phyloP scores from a whole-genome alignment of 2,797 vertebrate genomes.

The Hippopotamyrus pictus region DNA sequence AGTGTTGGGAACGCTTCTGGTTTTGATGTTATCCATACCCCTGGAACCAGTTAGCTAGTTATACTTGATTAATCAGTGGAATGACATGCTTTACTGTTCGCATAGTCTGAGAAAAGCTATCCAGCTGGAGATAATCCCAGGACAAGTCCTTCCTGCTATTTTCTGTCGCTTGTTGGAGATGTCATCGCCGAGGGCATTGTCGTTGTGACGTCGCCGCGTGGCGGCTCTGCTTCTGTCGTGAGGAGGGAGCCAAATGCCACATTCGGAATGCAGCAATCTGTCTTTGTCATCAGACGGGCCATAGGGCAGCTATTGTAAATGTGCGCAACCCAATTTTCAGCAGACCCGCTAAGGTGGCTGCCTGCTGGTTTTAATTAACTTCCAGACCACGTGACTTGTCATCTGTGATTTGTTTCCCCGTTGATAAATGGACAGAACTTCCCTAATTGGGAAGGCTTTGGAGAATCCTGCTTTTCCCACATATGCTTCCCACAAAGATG shows the following conservation, averaged over 20 bases:
- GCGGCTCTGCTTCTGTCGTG: neutral
- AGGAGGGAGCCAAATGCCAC: neutral
- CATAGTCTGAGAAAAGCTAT: neutral
- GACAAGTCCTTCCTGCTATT: neutral
- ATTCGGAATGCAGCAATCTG: neutral
- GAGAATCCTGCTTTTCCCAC: slow-evolving; percentile 50
- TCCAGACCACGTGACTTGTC: slow-evolving; percentile 65
- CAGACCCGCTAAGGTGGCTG: slow-evolving; percentile 32
- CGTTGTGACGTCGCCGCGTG: neutral
- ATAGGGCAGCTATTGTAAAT: slow-evolving; percentile 1
- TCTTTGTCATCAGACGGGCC: neutral
- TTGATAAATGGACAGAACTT: slow-evolving; percentile 64
- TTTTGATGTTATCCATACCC: neutral
- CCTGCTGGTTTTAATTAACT: slow-evolving; percentile 59
- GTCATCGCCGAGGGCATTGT: neutral
- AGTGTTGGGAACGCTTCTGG: neutral
- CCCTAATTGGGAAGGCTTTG: slow-evolving; percentile 47
- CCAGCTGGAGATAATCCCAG: neutral
- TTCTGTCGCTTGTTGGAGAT: neutral
- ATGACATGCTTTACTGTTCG: neutral
- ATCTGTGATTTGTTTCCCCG: slow-evolving; percentile 67
- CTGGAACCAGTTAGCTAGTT: neutral
- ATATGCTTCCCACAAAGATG: slow-evolving; percentile 63
- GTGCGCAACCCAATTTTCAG: neutral
- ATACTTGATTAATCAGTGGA: neutral